These are phyloP conservation scores for Holothuria scabra DNA, from an alignment of 53 echinoderm and acorn worm genomes.

Conservation along the genomic window DNA sequence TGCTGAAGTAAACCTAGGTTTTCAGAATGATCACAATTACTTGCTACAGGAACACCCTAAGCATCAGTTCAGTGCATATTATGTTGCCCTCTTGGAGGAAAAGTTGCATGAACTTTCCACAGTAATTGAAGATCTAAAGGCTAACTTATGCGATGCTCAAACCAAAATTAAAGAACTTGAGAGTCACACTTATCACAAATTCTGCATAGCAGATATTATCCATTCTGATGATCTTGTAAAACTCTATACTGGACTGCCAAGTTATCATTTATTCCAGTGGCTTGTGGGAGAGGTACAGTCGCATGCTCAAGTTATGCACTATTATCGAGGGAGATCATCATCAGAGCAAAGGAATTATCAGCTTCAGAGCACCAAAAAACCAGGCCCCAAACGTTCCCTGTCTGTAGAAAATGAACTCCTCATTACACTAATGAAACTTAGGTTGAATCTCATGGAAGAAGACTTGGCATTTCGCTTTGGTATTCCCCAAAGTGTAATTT, in stretches of 20 bases:
- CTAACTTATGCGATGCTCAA: no score
- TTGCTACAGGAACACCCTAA: no score
- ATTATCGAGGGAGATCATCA: constrained; percentile 59
- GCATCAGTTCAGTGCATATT: no score
- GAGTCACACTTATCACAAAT: background rate
- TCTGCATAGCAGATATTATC: constrained; percentile 22
- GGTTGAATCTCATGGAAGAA: constrained; percentile 57
- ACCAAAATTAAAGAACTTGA: background rate
- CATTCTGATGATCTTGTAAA: constrained; percentile 56
- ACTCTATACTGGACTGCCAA: constrained; percentile 57
- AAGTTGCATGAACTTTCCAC: no score
- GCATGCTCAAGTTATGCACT: constrained; percentile 56
- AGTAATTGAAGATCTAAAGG: no score
- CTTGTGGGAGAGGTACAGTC: constrained; percentile 48
- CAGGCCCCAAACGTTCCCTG: constrained; percentile 48
- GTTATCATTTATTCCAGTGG: constrained; percentile 54
- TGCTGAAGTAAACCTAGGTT: no score
- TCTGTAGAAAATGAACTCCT: constrained; percentile 66
- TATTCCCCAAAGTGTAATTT: constrained; percentile 58
- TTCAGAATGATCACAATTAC: no score
- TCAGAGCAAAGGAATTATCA: constrained; percentile 45
- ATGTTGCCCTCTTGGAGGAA: no score
- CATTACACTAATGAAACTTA: constrained; percentile 66
- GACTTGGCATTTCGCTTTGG: constrained; percentile 64
- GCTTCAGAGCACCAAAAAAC: constrained; percentile 51